These are phyloP conservation scores for Latrodectus hesperus DNA, from an alignment of 2,888 invertebrate species.

Conservation along the genomic window DNA sequence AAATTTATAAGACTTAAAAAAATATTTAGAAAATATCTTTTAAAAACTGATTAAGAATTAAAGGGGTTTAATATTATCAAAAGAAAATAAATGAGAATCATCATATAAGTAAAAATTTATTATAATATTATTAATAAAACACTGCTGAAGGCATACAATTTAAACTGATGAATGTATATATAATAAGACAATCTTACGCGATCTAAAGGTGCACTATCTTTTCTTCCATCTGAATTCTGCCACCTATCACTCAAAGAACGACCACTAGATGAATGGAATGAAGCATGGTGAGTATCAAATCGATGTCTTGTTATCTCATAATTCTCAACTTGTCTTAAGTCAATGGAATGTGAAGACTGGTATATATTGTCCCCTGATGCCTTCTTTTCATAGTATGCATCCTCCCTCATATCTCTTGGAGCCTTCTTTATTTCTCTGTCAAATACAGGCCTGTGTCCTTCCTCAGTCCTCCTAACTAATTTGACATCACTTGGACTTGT, in stretches of 20 bases:
- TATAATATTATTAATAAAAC: no score
- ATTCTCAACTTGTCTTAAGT: slow-evolving; percentile 36
- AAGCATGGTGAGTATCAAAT: slow-evolving; percentile 33
- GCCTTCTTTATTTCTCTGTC: slow-evolving; percentile 71
- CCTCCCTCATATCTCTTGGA: slow-evolving; percentile 66
- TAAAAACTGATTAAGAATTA: no score
- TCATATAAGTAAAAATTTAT: no score
- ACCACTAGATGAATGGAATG: slow-evolving; percentile 29
- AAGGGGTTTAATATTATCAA: no score
- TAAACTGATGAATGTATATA: no score
- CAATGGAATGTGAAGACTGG: slow-evolving; percentile 6
- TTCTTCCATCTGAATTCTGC: slow-evolving; percentile 26
- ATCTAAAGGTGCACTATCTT: slow-evolving; percentile 30
- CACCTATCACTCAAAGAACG: slow-evolving; percentile 47
- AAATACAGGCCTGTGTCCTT: slow-evolving; percentile 71
- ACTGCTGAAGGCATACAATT: no score
- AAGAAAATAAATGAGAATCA: no score
- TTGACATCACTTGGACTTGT: slow-evolving; percentile 66
- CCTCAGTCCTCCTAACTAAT: slow-evolving; percentile 70
- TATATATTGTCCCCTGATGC: not conserved
- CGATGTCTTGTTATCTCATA: slow-evolving; percentile 59
- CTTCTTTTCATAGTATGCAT: slow-evolving; percentile 55
- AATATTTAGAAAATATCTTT: no score
- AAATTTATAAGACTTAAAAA: no score
- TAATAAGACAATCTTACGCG: slow-evolving; percentile 30